phyloP scores from a whole-genome alignment of 2,888 invertebrate species.

The Tetranychus piercei region DNA sequence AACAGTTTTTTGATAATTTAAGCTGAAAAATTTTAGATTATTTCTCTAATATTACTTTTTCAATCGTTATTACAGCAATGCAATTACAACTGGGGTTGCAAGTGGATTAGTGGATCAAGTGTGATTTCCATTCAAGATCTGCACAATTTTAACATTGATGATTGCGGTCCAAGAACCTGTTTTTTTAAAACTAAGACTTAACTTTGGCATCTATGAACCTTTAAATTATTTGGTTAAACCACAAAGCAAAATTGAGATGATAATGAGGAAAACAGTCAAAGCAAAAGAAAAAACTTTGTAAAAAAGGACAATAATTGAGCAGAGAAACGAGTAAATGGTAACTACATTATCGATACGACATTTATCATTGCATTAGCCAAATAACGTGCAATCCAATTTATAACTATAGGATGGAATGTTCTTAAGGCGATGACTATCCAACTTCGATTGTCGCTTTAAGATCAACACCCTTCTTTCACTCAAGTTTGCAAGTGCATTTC shows the following conservation, averaged over 20 bases:
- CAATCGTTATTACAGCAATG: neutral
- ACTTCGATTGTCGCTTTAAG: too few relatives aligned
- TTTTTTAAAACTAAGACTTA: neutral
- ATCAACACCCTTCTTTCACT: too few relatives aligned
- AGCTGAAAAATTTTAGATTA: neutral
- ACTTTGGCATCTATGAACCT: neutral
- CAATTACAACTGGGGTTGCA: neutral
- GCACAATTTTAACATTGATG: neutral
- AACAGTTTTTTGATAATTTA: neutral
- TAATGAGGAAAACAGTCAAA: neutral
- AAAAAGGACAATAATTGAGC: too few relatives aligned
- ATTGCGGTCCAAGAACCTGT: neutral
- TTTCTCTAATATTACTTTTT: neutral
- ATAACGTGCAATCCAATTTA: too few relatives aligned
- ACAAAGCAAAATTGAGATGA: neutral
- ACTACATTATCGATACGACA: too few relatives aligned
- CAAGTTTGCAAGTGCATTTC: too few relatives aligned
- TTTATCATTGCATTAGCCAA: too few relatives aligned
- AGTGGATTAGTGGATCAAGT: constrained; percentile 9
- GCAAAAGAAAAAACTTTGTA: neutral
- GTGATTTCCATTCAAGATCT: neutral
- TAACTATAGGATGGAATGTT: too few relatives aligned
- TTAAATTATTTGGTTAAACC: neutral
- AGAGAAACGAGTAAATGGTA: too few relatives aligned
- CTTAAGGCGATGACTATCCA: too few relatives aligned